A percentile compares a stretch with the other conserved stretches of the same genome.
These are phyloP conservation scores for Coecobrya sp. DNA, from an alignment of 2,888 invertebrate species.

Conservation along the genomic window DNA sequence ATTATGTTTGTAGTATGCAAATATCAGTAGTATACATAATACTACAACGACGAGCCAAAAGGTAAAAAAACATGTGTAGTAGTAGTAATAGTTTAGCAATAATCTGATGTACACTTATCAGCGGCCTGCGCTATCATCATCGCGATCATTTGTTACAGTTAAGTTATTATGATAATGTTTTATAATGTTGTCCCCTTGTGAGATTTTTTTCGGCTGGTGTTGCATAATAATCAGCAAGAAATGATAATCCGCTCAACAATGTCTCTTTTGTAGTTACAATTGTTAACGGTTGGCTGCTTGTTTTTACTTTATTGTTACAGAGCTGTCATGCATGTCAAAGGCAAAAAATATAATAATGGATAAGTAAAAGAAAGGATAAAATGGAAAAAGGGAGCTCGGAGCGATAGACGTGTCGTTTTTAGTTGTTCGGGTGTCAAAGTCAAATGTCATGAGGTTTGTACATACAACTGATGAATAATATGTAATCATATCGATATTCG, in stretches of 20 bases:
- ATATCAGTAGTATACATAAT: too few relatives aligned
- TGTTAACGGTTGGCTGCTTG: conserved; percentile 6
- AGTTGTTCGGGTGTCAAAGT: conserved; percentile 45
- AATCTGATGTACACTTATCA: conserved; percentile 1
- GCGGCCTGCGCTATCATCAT: not conserved
- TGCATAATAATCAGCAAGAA: conserved; percentile 17
- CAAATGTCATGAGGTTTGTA: conserved; percentile 22
- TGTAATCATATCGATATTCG: conserved; percentile 22
- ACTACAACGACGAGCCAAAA: not conserved
- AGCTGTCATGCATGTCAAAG: conserved; percentile 12
- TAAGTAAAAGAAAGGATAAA: not conserved
- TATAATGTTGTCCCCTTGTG: conserved; percentile 17
- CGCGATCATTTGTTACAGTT: conserved; percentile 33
- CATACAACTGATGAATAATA: conserved; percentile 25
- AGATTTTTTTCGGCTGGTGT: conserved; percentile 13
- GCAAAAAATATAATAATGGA: not conserved
- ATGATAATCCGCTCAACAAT: not conserved
- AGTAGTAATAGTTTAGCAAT: not conserved
- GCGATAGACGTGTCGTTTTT: not conserved
- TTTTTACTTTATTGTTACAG: conserved; percentile 37
- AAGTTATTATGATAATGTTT: conserved; percentile 28
- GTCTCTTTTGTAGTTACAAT: conserved; percentile 23
- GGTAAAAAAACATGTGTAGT: conserved; percentile 17
- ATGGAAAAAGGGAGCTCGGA: not conserved
- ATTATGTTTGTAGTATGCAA: too few relatives aligned